A percentile compares a stretch with the other conserved stretches of the same genome.
Conservation (phyloP, 2,888 invertebrate species). For the Marronus borbonicus region DNA sequence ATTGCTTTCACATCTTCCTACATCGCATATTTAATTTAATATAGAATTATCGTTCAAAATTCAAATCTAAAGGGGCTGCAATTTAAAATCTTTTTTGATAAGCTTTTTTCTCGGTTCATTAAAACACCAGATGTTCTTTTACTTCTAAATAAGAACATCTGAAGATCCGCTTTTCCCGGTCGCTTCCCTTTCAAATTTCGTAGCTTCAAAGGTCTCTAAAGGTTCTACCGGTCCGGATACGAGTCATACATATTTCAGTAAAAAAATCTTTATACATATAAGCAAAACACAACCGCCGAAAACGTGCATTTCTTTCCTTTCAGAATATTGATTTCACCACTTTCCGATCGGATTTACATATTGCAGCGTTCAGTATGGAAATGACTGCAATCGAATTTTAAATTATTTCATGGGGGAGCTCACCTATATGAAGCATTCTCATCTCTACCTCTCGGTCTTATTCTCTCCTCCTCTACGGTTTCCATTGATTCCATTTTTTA, state of each 20-base stretch:
- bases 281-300: conserved; percentile 35
- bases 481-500: conserved; percentile 44
- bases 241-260: conserved; percentile 52
- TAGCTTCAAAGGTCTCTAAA: conserved; percentile 40
- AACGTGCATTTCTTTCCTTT: conserved; percentile 38
- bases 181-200: conserved; percentile 37
- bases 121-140: conserved; percentile 59
- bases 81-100: conserved; percentile 17
- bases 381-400: conserved; percentile 46
- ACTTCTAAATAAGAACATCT: conserved; percentile 55
- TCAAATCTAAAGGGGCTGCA: conserved; percentile 5
- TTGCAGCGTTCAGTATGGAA: conserved; percentile 41
- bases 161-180: conserved; percentile 49
- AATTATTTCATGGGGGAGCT: conserved; percentile 42
- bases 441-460: conserved; percentile 25
- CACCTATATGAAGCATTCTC: conserved; percentile 17
- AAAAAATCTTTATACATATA: conserved; percentile 29
- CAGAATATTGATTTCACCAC: conserved; percentile 49
- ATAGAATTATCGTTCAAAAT: conserved; percentile 17
- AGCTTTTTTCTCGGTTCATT: conserved; percentile 63
- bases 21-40: neutral
- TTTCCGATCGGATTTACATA: conserved; percentile 48
- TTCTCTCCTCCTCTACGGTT: neutral
- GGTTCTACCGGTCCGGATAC: conserved; percentile 14
- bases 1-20: neutral